Base-by-base conservation (phyloP, 2,888 invertebrate genomes). In the Drosophila mettleri region DNA sequence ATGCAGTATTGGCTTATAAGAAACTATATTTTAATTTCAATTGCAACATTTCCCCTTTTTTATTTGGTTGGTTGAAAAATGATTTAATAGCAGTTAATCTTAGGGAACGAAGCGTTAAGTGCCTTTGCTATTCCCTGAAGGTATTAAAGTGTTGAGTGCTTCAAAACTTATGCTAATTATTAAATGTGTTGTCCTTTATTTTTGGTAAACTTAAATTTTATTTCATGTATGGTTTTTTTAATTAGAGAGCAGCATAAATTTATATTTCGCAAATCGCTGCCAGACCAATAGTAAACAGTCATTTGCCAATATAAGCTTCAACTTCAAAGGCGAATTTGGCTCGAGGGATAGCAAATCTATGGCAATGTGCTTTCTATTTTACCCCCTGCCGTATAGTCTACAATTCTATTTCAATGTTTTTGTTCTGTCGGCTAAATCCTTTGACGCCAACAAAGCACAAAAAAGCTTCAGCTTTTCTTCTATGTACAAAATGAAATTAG, bases 401-500 rank as follows among this genome's bases (percentile, higher is more conserved):
- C 78, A 73, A 76, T 86, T 82, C 82, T 80, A 80, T 81, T 86
- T 74, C 70, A 79, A 76, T 77, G 79, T 77, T 82, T 85, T 84
- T 76, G 63, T 74, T 71, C 63, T 55, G 48, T 67, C 69, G 71
- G 73, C 71, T 74, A 84, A 84, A 81, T 84, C 80, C 84, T 85
- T 85, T 85, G 84, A 85, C 82, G 78, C 78, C 67, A 74, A 51
- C 55, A 59, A 54, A 69, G 70, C 67, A 66, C 60, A 75, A 53
- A 49, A 61, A 59, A 66, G 70, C 80, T 79, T 55, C 66, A 73
- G 74, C 78, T 78, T 78, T 80, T 84, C 78, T 83, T 86, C 76
- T 74, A 67, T 82, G 80, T 78, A 84, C 75, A 84, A 85, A 85
- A 85, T 85, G 87, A 85, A 85, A 85, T 85, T 85, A 85, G 85